Conservation (phyloP, 2,888 invertebrate species). For the Rhingia campestris region DNA sequence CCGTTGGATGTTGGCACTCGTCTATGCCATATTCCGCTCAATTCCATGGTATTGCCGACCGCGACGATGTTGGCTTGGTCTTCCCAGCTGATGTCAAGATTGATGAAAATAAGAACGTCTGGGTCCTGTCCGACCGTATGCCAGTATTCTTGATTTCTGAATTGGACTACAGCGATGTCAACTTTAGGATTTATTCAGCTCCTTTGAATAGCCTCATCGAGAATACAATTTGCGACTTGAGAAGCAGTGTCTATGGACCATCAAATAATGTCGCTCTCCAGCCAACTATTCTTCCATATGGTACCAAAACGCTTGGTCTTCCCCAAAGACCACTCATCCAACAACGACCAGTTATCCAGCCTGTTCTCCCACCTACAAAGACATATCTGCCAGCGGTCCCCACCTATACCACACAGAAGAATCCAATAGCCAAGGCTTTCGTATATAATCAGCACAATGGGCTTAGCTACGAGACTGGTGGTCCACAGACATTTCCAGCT, state of each 20-base stretch:
- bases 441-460: slow-evolving; percentile 82
- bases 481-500: slow-evolving; percentile 80
- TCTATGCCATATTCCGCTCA: slow-evolving; percentile 86
- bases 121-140: slow-evolving; percentile 93
- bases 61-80: slow-evolving; percentile 89
- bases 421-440: slow-evolving; percentile 80
- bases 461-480: slow-evolving; percentile 80
- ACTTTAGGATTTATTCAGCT: slow-evolving; percentile 90
- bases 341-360: slow-evolving; percentile 21
- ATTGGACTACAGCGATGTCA: slow-evolving; percentile 89
- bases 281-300: slow-evolving; percentile 18
- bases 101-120: slow-evolving; percentile 87
- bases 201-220: slow-evolving; percentile 87
- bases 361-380: slow-evolving; percentile 29
- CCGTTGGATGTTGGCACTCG: slow-evolving; percentile 92
- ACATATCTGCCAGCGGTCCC: slow-evolving; percentile 58
- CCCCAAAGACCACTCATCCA: slow-evolving; percentile 35
- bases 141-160: slow-evolving; percentile 88
- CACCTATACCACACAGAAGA: slow-evolving; percentile 65
- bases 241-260: slow-evolving; percentile 78
- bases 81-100: slow-evolving; percentile 92
- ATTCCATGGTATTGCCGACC: slow-evolving; percentile 88
- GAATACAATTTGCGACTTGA: slow-evolving; percentile 89
- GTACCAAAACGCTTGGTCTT: slow-evolving; percentile 29
- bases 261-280: slow-evolving; percentile 76